Conservation (phyloP, 2,113 vertebrate genomes). For the Elephantulus edwardii region DNA sequence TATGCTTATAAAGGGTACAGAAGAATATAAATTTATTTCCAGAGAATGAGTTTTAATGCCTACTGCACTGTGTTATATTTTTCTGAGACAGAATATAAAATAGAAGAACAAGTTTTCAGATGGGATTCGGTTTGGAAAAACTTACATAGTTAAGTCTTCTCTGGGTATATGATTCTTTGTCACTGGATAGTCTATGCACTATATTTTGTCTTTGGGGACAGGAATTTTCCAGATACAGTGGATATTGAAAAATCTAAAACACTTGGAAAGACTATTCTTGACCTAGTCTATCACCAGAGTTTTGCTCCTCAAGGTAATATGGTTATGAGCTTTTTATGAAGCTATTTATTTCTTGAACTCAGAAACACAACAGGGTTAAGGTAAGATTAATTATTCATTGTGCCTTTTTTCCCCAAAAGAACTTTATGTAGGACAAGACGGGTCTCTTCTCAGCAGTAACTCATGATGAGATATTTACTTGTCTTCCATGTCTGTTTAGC, state of each 20-base stretch:
- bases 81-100: not conserved
- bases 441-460: not conserved
- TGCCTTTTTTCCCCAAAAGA: conserved; percentile 31
- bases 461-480: conserved; percentile 45
- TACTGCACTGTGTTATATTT: not conserved
- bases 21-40: not conserved
- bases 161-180: not conserved
- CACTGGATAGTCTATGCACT: not conserved
- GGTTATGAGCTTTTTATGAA: conserved; percentile 43
- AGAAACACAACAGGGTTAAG: conserved; percentile 40
- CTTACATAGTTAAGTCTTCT: not conserved
- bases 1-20: not conserved
- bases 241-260: not conserved
- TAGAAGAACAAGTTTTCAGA: not conserved
- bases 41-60: not conserved
- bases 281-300: not conserved
- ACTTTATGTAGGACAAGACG: conserved; percentile 33
- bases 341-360: conserved; percentile 31
- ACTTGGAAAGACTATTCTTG: not conserved
- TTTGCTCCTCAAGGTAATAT: conserved; percentile 36
- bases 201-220: not conserved
- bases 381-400: conserved; percentile 57
- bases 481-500: not conserved
- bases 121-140: not conserved
- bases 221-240: not conserved